Percentiles rank a stretch among this genome's conserved stretches.
phyloP scores from a whole-genome alignment of 2,888 invertebrate genomes.

The Dasysyrphus tricinctus region DNA sequence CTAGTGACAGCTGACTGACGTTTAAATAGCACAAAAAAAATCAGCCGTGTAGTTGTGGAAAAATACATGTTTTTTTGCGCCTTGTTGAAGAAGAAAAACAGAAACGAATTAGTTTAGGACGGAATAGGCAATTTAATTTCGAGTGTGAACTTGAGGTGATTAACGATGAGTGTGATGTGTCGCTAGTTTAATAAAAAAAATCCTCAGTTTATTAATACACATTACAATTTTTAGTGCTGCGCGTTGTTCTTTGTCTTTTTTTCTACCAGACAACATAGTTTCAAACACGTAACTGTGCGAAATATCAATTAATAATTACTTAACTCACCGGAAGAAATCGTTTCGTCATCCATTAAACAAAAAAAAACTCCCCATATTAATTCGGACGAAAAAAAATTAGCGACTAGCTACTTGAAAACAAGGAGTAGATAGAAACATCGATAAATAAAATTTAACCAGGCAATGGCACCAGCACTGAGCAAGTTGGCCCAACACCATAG shows the following conservation, averaged over 20 bases:
- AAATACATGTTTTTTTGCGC: slow-evolving; percentile 53
- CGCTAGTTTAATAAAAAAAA: slow-evolving; percentile 8
- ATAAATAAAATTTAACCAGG: slow-evolving; percentile 43
- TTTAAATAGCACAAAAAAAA: too few relatives aligned
- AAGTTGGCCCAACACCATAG: slow-evolving; percentile 88
- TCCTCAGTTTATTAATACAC: slow-evolving; percentile 16
- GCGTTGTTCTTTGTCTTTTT: slow-evolving; percentile 10
- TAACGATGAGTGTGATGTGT: slow-evolving; percentile 21
- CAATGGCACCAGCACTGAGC: slow-evolving; percentile 91
- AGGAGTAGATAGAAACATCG: slow-evolving; percentile 22
- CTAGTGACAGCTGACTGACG: not conserved
- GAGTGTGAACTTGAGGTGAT: slow-evolving; percentile 9
- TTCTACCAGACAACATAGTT: not conserved
- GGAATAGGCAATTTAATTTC: slow-evolving; percentile 35
- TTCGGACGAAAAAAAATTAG: slow-evolving; percentile 15
- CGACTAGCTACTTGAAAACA: not conserved
- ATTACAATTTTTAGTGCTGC: slow-evolving; percentile 19
- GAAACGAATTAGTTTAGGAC: slow-evolving; percentile 31
- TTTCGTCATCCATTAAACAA: not conserved
- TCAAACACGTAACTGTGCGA: not conserved
- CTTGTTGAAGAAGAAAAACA: slow-evolving; percentile 10
- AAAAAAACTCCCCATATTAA: not conserved
- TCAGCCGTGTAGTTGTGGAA: not conserved
- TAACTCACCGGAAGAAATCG: slow-evolving; percentile 19
- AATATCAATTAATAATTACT: not conserved